Evolutionary conservation across 2,797 vertebrate species (phyloP), one percentile per base, ranked within the genome.

Genomic region (Pelodytes ibericus): DNA sequence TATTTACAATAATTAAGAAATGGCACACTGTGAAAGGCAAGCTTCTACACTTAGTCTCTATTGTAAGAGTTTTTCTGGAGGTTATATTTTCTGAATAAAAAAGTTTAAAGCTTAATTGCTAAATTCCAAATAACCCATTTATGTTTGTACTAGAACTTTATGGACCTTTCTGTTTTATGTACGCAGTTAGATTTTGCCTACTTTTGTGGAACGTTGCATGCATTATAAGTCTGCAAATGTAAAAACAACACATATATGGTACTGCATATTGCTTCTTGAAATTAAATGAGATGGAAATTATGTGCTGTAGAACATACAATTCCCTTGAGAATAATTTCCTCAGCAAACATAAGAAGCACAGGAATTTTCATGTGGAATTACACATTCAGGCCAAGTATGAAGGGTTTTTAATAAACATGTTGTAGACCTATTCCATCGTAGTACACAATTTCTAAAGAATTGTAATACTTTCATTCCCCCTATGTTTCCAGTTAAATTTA

Each of bases 1-100:
- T 59, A 30, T 67, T 74, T 74, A 66, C 26, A 11, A 41, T 49
- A 49, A 56, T 74, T 67, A 67, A 31, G 36, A 66, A 66, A 65
- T 58, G 26, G 51, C 49, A 56, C 44, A 49, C 25, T 33, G 56
- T 39, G 15, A 41, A 30, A 20, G 47, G 58, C 39, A 22, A 49
- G 26, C 62, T 39, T 16, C 2, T 57, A 66, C 59, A 29, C 36
- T 67, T 67, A 13, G 30, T 11, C 33, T 58, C 7, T 30, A 13
- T 2, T 36, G 16, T 30, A 29, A 13, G 41, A 13, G n/a, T 9
- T 39, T 36, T 25, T 9, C n/a, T 22, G 8, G 10, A 65, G 51
- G 31, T 58, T 26, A 65, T 36, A 51, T 25, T 13, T 31, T 41
- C 33, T 2, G 47, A n/a, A 64, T 22, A 13, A 20, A 71, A 74